phyloP scores from a whole-genome alignment of 2,797 vertebrate species.

The Lophius americanus region DNA sequence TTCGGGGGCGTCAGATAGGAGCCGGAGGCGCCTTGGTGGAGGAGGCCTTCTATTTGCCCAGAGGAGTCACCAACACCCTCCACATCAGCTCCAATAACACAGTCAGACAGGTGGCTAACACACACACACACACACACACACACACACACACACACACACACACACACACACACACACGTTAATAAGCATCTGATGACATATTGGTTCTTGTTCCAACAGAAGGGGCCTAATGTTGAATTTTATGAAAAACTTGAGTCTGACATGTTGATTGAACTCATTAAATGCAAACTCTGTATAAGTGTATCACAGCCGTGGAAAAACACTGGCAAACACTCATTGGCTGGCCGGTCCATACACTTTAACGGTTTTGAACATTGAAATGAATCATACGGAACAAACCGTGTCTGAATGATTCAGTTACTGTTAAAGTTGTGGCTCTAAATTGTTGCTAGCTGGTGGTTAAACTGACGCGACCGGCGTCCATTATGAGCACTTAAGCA shows the following conservation, averaged over 20 bases:
- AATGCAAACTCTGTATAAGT: background rate
- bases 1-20: slow-evolving; percentile 71
- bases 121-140: slow-evolving; percentile 32
- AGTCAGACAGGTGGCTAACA: slow-evolving; percentile 81
- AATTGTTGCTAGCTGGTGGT: too few species aligned
- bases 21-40: slow-evolving; percentile 55
- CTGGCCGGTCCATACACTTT: background rate
- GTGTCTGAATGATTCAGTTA: too few species aligned
- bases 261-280: background rate
- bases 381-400: too few species aligned
- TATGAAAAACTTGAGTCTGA: background rate
- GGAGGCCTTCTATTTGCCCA: slow-evolving; percentile 89
- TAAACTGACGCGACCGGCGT: too few species aligned
- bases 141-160: slow-evolving; percentile 15
- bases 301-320: background rate
- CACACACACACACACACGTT: slow-evolving; percentile 17
- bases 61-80: slow-evolving; percentile 87
- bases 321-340: background rate
- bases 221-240: background rate
- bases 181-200: slow-evolving; percentile 44
- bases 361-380: too few species aligned
- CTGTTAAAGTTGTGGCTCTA: too few species aligned
- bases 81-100: slow-evolving; percentile 97
- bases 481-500: too few species aligned
- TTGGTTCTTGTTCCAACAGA: background rate